phyloP scores from a whole-genome alignment of 1,140 invertebrate genomes.

The Ips nitidus region DNA sequence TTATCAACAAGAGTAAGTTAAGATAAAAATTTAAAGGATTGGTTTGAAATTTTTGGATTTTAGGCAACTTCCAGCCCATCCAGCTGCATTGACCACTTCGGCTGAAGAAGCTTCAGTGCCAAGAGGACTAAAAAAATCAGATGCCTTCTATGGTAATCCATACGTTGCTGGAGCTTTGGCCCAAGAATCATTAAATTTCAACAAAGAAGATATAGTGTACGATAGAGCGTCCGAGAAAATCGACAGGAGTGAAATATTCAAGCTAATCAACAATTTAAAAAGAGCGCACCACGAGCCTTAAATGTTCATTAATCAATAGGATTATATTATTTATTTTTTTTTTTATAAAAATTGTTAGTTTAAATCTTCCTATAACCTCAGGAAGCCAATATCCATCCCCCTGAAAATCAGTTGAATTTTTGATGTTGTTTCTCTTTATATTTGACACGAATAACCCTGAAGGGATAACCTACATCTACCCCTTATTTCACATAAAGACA shows the following conservation, averaged over 20 bases:
- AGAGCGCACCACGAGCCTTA: constrained; percentile 20
- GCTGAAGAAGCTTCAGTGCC: constrained; percentile 62
- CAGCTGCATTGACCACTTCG: constrained; percentile 61
- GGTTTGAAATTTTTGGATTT: neutral
- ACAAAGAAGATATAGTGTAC: constrained; percentile 72
- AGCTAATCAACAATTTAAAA: constrained; percentile 57
- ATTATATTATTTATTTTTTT: no score
- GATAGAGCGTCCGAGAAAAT: constrained; percentile 78
- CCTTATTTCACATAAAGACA: no score
- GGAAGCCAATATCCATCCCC: no score
- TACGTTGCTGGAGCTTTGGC: constrained; percentile 68
- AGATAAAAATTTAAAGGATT: no score
- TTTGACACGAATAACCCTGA: no score
- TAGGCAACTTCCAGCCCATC: constrained; percentile 52
- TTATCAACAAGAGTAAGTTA: no score
- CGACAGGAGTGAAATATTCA: constrained; percentile 70
- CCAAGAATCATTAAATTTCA: constrained; percentile 72
- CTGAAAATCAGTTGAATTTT: no score
- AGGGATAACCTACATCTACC: no score
- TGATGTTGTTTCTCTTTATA: no score
- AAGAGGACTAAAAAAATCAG: constrained; percentile 62
- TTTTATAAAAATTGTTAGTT: no score
- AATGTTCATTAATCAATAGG: no score
- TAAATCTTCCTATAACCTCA: no score
- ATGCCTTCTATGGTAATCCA: constrained; percentile 74